Conservation (phyloP, 2,797 vertebrate species). For the Tangara arthus region DNA sequence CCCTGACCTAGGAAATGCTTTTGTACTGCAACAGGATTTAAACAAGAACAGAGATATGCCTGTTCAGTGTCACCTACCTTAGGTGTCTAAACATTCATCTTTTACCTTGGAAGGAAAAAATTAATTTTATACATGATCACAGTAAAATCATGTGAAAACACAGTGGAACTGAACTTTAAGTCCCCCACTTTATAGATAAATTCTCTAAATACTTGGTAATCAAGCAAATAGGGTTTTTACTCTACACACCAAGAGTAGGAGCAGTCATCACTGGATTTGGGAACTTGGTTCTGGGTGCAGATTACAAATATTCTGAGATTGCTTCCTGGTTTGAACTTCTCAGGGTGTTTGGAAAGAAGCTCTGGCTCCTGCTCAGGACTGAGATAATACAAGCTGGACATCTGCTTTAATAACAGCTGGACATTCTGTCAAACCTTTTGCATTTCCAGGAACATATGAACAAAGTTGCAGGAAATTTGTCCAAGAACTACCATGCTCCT, state of each 20-base stretch:
- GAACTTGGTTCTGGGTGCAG: background rate
- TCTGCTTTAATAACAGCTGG: background rate
- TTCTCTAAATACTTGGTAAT: background rate
- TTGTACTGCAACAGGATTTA: background rate
- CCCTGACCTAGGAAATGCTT: background rate
- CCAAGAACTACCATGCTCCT: background rate
- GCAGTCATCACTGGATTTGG: background rate
- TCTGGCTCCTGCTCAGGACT: background rate
- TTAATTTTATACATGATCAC: background rate
- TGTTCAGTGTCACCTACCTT: background rate
- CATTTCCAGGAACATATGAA: background rate
- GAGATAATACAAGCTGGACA: background rate
- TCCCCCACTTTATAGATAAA: background rate
- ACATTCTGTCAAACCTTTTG: background rate
- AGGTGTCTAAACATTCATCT: background rate
- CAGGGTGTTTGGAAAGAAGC: background rate
- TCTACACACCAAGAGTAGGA: background rate
- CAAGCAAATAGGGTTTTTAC: background rate
- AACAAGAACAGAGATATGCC: background rate
- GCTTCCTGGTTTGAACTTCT: background rate
- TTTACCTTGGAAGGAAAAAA: background rate
- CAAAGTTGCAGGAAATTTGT: background rate
- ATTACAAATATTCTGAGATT: background rate
- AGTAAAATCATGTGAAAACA: background rate
- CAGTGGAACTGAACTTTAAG: background rate